Base-by-base conservation (phyloP, 2,797 vertebrate genomes). In the Poecilia picta region DNA sequence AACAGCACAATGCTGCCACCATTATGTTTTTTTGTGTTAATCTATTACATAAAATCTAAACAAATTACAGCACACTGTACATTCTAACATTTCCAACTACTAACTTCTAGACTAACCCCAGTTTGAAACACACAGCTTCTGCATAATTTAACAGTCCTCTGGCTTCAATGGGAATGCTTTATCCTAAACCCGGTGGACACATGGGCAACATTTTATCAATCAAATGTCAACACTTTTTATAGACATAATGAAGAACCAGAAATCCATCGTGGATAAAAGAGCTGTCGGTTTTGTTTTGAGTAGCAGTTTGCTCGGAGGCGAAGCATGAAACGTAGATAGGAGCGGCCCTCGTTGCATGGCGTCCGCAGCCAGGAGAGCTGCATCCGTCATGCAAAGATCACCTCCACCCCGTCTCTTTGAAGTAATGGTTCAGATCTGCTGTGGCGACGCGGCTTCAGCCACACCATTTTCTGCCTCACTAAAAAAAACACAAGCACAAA, bases 341-440 rank as follows among this genome's bases (percentile, higher is more conserved):
- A 81, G 77, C 28, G 33, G 83, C 75, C 23, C 79, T 86, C 72
- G n/a, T 82, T 86, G 77, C 79, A 77, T 55, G 15, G 86, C 77
- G 73, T 83, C 90, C 87, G 75, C 92, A 84, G 89, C 82, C 79
- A 71, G 87, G 80, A 93, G 93, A 93, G 90, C 87, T 83, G 87
- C 91, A 94, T 95, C 94, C 87, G 91, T 94, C 94, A 94, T 95
- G 93, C 93, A 87, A 92, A 92, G 89, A 94, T 94, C 91, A 91
- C 83, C 82, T 87, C 84, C 81, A 68, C 83, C 85, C 90, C 39
- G 84, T 86, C 85, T 77, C 94, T 95, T 95, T 95, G 93, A 95
- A 94, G 93, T 92, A 84, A 89, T 83, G 91, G 85, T 89, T 92
- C 81, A 87, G 87, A 89, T 92, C 71, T 91, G 87, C 79, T 81